These are phyloP conservation scores for Sebastes cheni DNA, from an alignment of 2,797 vertebrate species.

Conservation along the genomic window DNA sequence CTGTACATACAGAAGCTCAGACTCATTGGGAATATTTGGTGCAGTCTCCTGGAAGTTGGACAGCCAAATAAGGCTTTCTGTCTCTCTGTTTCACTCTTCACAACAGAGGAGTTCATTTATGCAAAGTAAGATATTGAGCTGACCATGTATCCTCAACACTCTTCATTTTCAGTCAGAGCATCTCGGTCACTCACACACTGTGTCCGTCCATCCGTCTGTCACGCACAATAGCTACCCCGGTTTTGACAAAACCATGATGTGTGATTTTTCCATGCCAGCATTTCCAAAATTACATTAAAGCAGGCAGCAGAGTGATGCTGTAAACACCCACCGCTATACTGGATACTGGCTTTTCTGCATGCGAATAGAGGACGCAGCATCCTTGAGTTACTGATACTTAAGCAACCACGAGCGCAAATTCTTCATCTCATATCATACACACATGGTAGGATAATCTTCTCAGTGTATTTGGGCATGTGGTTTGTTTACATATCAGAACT, in stretches of 20 bases:
- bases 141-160: background rate
- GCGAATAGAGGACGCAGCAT: background rate
- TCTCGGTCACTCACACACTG: background rate
- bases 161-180: background rate
- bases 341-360: background rate
- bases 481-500: slow-evolving; percentile 23
- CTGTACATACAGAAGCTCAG: background rate
- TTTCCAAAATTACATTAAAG: background rate
- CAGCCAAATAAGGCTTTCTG: slow-evolving; percentile 8
- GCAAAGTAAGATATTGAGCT: background rate
- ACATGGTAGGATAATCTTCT: background rate
- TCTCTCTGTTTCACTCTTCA: background rate
- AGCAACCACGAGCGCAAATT: background rate
- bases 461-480: background rate
- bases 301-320: background rate
- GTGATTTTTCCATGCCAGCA: background rate
- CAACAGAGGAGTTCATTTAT: background rate
- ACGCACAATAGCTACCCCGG: background rate
- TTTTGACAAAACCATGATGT: background rate
- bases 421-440: background rate
- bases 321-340: background rate
- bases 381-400: background rate
- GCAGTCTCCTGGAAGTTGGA: background rate
- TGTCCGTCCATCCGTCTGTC: background rate
- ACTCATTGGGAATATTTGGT: background rate